Percentiles rank a stretch among this genome's conserved stretches.
Evolutionary conservation across 2,888 invertebrate species (phyloP).

Genomic region (Griposia aprilina): DNA sequence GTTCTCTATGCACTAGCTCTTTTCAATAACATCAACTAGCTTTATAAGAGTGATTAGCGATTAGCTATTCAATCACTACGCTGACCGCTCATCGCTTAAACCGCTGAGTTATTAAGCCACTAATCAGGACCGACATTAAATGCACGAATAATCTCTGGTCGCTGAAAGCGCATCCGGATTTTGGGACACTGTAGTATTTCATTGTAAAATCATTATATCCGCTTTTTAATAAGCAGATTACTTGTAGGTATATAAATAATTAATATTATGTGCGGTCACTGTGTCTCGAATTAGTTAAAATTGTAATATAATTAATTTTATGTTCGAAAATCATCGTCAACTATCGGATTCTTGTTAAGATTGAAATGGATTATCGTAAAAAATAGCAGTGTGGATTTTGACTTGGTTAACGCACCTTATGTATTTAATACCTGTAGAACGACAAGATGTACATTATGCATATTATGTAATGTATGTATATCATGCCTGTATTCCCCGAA

Average conservation of each 20-base stretch:
- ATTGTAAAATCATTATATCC: constrained; percentile 29
- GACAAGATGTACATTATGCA: too few relatives aligned
- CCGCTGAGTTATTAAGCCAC: constrained; percentile 60
- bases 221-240: constrained; percentile 35
- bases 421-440: background rate
- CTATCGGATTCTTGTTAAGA: background rate
- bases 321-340: background rate
- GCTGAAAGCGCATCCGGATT: constrained; percentile 27
- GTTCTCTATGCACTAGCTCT: background rate
- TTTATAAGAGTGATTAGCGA: background rate
- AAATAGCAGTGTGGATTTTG: background rate
- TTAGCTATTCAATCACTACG: background rate
- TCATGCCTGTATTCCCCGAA: too few relatives aligned
- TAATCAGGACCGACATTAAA: constrained; percentile 73
- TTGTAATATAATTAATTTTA: constrained; percentile 27
- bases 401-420: too few relatives aligned
- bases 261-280: constrained; percentile 23
- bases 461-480: too few relatives aligned
- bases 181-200: constrained; percentile 3
- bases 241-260: constrained; percentile 12
- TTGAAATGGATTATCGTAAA: background rate
- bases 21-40: background rate
- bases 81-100: constrained; percentile 50
- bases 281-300: constrained; percentile 1
- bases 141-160: constrained; percentile 67